phyloP scores from a whole-genome alignment of 2,888 invertebrate species.

The Phymatocera aterrima region DNA sequence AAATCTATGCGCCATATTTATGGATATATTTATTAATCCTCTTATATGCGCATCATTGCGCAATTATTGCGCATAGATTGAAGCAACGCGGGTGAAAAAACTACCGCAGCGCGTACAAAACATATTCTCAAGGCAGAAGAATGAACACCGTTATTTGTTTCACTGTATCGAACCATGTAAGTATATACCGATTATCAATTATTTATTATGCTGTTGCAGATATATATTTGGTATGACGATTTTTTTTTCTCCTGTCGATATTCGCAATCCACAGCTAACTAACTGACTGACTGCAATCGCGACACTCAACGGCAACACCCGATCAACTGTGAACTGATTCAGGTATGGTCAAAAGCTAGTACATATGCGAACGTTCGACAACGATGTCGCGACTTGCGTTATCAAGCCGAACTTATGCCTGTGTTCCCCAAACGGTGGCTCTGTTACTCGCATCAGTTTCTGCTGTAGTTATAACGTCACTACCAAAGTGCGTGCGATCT shows the following conservation, averaged over 20 bases:
- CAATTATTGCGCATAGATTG: too few species aligned
- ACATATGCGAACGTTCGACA: neutral
- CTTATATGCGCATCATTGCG: too few species aligned
- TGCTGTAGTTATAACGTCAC: too few species aligned
- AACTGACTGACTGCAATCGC: constrained; percentile 7
- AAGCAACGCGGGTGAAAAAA: too few species aligned
- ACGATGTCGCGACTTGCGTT: neutral
- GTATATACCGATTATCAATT: too few species aligned
- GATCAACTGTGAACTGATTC: constrained; percentile 3
- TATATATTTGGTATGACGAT: neutral
- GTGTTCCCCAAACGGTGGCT: neutral
- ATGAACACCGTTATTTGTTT: too few species aligned
- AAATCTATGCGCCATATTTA: constrained; percentile 15
- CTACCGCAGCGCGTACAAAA: too few species aligned
- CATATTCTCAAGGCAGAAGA: too few species aligned
- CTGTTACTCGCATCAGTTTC: neutral
- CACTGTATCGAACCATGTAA: too few species aligned
- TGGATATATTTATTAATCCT: neutral
- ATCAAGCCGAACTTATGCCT: neutral
- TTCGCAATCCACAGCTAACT: neutral
- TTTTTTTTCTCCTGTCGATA: neutral
- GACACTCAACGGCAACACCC: constrained; percentile 6
- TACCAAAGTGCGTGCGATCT: neutral
- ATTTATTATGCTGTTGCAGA: too few species aligned
- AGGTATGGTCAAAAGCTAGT: constrained; percentile 2